Base-by-base conservation (phyloP, 2,888 invertebrate species). In the Eucera pruinosa region DNA sequence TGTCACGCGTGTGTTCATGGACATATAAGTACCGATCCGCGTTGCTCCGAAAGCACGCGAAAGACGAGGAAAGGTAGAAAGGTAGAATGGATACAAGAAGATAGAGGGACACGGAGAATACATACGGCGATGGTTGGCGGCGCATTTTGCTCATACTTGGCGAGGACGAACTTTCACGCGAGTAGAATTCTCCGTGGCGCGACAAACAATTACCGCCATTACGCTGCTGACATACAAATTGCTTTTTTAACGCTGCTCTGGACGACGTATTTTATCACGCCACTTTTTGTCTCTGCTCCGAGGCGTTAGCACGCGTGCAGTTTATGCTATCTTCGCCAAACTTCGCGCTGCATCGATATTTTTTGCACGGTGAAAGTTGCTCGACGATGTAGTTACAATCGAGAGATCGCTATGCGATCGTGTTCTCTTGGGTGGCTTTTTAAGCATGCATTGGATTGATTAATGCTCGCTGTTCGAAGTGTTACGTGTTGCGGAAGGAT, bases 11-110 rank as follows among this genome's bases (percentile, higher is more conserved):
- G 74, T 75, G 84, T 55, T 58, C 85, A 75, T 86, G 87, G 80
- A 86, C 87, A 85, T 87, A 86, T 87, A 87, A 86, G 87, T 86
- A 84, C 87, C 82, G 82, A 80, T 79, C 58, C 74, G 60, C 47
- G 60, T 61, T 60, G 66, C 41, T 43, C 68, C 67, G 72, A 74
- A 70, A 73, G 79, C 64, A 69, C 50, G 58, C 70, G 68, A 60
- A 70, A 67, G 45, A 64, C 61, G 57, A 54, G 61, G 50, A 75
- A 65, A 60, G 78, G 58, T 50, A 20, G 69, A 66, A 57, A 67
- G 33, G 58, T 52, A 20, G 69, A 66, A 57, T 64, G 33, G 58
- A 75, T 43, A 55, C 36, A 43, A 33, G 39, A 70, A 50, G 33
- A 69, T 33, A 66, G 61, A 55, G 45, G 78, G 47, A 60, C 47